Percentiles rank a stretch among this genome's conserved stretches.
phyloP scores from a whole-genome alignment of 2,888 invertebrate species.

The Lymantria dispar region DNA sequence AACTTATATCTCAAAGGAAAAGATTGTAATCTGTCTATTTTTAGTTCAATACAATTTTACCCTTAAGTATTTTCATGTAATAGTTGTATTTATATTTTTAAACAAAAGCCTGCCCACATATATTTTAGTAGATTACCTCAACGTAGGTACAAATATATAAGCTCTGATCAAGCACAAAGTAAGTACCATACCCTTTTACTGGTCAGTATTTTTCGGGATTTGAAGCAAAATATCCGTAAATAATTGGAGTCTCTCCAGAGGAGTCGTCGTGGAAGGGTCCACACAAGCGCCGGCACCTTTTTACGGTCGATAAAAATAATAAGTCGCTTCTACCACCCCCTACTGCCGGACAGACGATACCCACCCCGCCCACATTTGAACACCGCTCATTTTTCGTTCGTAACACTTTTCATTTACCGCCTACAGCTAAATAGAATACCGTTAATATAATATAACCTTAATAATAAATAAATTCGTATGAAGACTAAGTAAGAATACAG shows the following conservation, averaged over 20 bases:
- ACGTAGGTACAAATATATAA: conserved; percentile 28
- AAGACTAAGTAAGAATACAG: background rate
- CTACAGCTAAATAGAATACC: conserved; percentile 24
- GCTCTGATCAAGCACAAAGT: conserved; percentile 48
- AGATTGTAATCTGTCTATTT: no score
- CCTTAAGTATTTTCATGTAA: no score
- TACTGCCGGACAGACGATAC: conserved; percentile 31
- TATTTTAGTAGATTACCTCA: conserved; percentile 10
- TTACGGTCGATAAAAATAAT: conserved; percentile 80
- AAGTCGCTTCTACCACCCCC: conserved; percentile 53
- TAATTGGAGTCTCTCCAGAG: conserved; percentile 69
- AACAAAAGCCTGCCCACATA: background rate
- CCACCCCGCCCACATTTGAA: conserved; percentile 59
- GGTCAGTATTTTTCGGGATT: conserved; percentile 69
- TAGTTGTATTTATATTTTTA: no score
- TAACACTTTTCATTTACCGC: conserved; percentile 45
- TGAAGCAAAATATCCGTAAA: conserved; percentile 72
- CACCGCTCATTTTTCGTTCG: conserved; percentile 80
- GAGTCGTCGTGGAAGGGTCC: conserved; percentile 64
- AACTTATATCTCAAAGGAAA: no score
- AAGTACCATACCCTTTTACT: conserved; percentile 53
- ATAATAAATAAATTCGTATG: background rate
- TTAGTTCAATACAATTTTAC: no score
- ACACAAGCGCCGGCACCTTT: conserved; percentile 71
- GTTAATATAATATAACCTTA: background rate